These are phyloP conservation scores for Aplochiton taeniatus DNA, from an alignment of 2,797 vertebrate species.

Conservation along the genomic window DNA sequence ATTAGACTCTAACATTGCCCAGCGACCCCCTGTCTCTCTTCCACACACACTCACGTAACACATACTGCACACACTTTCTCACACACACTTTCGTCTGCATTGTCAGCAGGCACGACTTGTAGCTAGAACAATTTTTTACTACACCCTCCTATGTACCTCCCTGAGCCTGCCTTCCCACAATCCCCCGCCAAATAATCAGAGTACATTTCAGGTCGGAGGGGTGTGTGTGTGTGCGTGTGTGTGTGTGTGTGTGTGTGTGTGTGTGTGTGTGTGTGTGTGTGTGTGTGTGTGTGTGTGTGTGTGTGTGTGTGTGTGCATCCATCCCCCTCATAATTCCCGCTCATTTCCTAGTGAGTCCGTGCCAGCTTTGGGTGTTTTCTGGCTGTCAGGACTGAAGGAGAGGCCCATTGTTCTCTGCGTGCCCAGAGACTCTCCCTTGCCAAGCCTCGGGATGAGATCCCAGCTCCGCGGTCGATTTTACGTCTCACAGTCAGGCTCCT, in stretches of 20 bases:
- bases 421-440: conserved; percentile 72
- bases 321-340: conserved; percentile 57
- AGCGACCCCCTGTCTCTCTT: conserved; percentile 21
- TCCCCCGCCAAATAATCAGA: conserved; percentile 51
- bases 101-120: conserved; percentile 20
- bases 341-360: conserved; percentile 60
- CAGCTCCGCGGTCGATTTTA: conserved; percentile 52
- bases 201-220: conserved; percentile 50
- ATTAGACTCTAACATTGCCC: conserved; percentile 17
- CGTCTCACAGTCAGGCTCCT: conserved; percentile 65
- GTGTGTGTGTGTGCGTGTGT: conserved; percentile 30
- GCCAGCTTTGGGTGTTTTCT: conserved; percentile 75
- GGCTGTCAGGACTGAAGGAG: conserved; percentile 68
- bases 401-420: conserved; percentile 66
- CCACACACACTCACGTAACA: neutral
- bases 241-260: conserved; percentile 1
- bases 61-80: conserved; percentile 7
- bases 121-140: conserved; percentile 54
- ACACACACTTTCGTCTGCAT: conserved; percentile 21
- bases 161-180: conserved; percentile 57
- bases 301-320: conserved; percentile 9
- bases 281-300: too few species aligned
- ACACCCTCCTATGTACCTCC: conserved; percentile 55
- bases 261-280: neutral
- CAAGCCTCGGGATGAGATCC: conserved; percentile 72